Evolutionary conservation across 2,888 invertebrate genomes (phyloP).

Genomic region (Ectropis crepuscularia): DNA sequence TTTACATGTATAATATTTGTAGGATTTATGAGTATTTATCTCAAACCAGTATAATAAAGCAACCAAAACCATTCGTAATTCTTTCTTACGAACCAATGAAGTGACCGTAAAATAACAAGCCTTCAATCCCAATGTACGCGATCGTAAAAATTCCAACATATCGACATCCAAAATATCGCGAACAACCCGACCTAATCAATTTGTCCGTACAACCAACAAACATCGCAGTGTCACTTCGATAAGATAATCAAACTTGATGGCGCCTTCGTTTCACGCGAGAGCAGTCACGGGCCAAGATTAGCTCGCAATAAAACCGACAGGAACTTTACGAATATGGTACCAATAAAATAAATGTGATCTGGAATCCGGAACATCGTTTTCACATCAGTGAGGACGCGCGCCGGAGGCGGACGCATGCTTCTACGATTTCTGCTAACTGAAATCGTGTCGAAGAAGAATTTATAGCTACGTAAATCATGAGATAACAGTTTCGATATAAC

Average conservation of each 20-base stretch:
- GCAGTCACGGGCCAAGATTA: slow-evolving; percentile 34
- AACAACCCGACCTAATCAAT: neutral
- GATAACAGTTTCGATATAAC: neutral
- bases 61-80: too few relatives aligned
- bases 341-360: slow-evolving; percentile 60
- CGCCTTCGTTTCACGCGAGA: slow-evolving; percentile 23
- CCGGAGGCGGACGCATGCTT: slow-evolving; percentile 14
- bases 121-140: too few relatives aligned
- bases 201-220: slow-evolving; percentile 2
- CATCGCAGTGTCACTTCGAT: slow-evolving; percentile 19
- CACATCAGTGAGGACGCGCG: slow-evolving; percentile 50
- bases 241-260: slow-evolving; percentile 32
- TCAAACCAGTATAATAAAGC: too few relatives aligned
- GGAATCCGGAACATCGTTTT: slow-evolving; percentile 57
- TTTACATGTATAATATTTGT: too few relatives aligned
- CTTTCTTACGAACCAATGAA: too few relatives aligned
- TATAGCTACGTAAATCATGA: neutral
- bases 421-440: slow-evolving; percentile 27
- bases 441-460: slow-evolving; percentile 16
- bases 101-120: too few relatives aligned
- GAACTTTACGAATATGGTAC: slow-evolving; percentile 49
- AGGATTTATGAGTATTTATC: too few relatives aligned
- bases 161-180: neutral
- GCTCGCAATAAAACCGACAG: slow-evolving; percentile 41
- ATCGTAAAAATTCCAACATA: too few relatives aligned